Evolutionary conservation across 2,113 vertebrate species (phyloP).

Genomic region (Rhinolophus ferrumequinum): DNA sequence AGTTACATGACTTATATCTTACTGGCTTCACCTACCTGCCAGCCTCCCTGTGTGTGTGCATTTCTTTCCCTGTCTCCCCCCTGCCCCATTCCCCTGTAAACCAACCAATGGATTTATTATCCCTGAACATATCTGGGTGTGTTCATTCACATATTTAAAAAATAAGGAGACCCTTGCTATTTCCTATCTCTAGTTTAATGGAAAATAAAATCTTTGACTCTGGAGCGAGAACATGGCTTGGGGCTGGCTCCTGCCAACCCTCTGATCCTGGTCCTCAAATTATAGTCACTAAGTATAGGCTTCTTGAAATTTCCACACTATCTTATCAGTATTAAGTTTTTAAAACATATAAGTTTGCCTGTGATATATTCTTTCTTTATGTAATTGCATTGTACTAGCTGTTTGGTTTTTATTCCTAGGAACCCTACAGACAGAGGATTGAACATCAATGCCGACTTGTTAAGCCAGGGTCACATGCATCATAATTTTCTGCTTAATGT

Average conservation of each 20-base stretch:
- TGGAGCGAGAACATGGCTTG: not conserved
- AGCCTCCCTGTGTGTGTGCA: not conserved
- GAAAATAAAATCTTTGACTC: not conserved
- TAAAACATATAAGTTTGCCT: not conserved
- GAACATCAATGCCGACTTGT: not conserved
- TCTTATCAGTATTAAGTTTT: not conserved
- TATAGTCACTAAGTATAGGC: not conserved
- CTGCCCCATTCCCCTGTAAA: not conserved
- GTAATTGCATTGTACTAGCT: not conserved
- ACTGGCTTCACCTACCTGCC: not conserved
- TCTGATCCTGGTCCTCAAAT: not conserved
- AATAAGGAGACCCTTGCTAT: not conserved
- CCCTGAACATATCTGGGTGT: not conserved
- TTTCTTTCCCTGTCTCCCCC: not conserved
- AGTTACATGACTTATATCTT: not conserved
- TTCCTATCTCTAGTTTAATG: constrained; percentile 1
- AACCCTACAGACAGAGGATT: not conserved
- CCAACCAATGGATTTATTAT: not conserved
- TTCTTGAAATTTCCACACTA: not conserved
- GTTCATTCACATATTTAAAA: not conserved
- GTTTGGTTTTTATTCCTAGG: not conserved
- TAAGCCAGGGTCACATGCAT: not conserved
- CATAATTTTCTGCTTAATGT: not conserved
- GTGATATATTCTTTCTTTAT: constrained; percentile 4
- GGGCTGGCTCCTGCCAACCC: not conserved